Conservation (phyloP, 2,113 vertebrate species). For the Probosciger aterrimus region DNA sequence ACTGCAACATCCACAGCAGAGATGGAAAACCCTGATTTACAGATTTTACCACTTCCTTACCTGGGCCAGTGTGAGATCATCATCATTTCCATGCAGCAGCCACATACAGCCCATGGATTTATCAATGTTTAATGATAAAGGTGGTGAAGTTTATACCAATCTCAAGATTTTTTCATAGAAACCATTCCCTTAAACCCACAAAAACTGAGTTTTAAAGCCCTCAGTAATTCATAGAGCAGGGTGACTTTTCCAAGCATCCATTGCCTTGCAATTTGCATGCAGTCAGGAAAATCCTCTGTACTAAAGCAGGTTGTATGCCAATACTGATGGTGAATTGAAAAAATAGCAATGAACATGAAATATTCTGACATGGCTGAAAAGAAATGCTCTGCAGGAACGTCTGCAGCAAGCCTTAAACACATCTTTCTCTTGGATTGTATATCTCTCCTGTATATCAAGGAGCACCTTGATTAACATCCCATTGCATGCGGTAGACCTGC, state of each 20-base stretch:
- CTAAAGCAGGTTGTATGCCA: neutral
- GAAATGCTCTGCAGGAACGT: neutral
- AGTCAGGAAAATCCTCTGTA: neutral
- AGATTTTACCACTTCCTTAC: neutral
- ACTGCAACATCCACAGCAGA: neutral
- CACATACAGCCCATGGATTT: neutral
- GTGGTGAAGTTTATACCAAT: neutral
- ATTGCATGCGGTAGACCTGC: fast-evolving
- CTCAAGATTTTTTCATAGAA: neutral
- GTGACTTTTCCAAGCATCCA: neutral
- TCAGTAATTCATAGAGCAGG: neutral
- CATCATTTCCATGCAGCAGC: neutral
- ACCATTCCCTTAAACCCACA: neutral
- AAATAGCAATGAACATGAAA: neutral
- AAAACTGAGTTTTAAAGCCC: neutral
- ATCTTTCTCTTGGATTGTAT: neutral
- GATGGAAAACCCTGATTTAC: neutral
- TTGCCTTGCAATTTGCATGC: neutral
- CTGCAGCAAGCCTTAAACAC: neutral
- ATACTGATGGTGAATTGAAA: neutral
- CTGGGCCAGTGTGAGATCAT: fast-evolving
- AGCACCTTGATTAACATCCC: neutral
- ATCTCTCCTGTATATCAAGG: neutral
- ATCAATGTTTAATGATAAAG: neutral
- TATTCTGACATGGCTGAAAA: neutral